phyloP scores from a whole-genome alignment of 2,797 vertebrate genomes.

The Acrossocheilus fasciatus region DNA sequence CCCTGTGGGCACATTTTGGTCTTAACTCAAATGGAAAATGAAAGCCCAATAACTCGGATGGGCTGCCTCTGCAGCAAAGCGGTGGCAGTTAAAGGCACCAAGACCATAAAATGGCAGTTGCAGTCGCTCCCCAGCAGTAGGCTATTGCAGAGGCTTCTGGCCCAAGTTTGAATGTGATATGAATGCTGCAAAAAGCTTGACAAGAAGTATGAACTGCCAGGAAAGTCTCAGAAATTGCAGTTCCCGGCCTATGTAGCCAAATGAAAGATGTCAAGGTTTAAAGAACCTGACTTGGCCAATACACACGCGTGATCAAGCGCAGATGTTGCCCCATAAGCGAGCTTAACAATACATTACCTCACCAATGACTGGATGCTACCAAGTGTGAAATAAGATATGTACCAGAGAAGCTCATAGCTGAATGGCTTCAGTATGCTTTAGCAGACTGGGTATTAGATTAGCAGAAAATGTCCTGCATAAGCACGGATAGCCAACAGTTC shows the following conservation, averaged over 20 bases:
- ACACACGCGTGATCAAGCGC: background rate
- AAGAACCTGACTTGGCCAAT: slow-evolving; percentile 14
- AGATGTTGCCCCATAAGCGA: slow-evolving; percentile 13
- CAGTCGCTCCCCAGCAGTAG: background rate
- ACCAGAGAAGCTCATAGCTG: slow-evolving; percentile 14
- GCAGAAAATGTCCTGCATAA: slow-evolving; percentile 20
- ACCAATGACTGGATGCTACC: slow-evolving; percentile 13
- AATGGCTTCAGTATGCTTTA: slow-evolving; percentile 27
- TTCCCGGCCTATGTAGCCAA: slow-evolving; percentile 3
- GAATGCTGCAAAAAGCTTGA: slow-evolving; percentile 7
- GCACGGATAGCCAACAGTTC: background rate
- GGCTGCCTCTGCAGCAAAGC: background rate
- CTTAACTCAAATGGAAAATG: slow-evolving; percentile 10
- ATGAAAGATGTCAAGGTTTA: slow-evolving; percentile 31
- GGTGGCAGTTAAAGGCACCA: slow-evolving; percentile 8
- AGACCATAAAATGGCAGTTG: slow-evolving; percentile 6
- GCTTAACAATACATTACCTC: slow-evolving; percentile 37
- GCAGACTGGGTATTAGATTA: slow-evolving; percentile 21
- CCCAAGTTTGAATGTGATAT: background rate
- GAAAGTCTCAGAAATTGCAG: background rate
- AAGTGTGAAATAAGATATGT: slow-evolving; percentile 44
- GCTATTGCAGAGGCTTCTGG: background rate
- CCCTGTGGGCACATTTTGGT: slow-evolving; percentile 30
- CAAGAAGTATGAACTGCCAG: background rate
- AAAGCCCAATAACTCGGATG: slow-evolving; percentile 12